Evolutionary conservation across 2,888 invertebrate species (phyloP).

Genomic region (Byasa hedistus): DNA sequence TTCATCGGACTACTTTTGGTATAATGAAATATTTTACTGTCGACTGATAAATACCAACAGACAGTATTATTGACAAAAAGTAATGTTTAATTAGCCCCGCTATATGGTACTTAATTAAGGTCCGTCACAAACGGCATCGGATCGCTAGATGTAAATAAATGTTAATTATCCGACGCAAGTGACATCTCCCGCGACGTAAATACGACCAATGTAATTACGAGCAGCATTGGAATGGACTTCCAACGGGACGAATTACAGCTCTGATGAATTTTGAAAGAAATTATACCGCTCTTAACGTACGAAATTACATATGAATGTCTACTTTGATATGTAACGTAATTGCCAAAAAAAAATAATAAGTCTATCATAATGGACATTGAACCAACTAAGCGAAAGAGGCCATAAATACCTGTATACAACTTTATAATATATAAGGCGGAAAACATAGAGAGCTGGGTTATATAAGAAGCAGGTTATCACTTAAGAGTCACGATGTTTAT

Average conservation of each 20-base stretch:
- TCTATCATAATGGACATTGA: too few relatives aligned
- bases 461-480: too few relatives aligned
- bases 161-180: conserved; percentile 28
- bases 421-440: too few relatives aligned
- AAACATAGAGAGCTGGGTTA: too few relatives aligned
- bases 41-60: too few relatives aligned
- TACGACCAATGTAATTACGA: conserved; percentile 25
- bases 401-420: too few relatives aligned
- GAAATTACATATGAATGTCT: conserved; percentile 6
- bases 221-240: conserved; percentile 13
- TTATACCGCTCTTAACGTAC: conserved; percentile 3
- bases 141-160: conserved; percentile 27
- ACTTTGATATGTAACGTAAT: too few relatives aligned
- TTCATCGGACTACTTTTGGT: too few relatives aligned
- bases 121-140: conserved; percentile 10
- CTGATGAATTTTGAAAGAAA: conserved; percentile 18
- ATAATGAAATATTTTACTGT: too few relatives aligned
- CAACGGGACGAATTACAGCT: conserved; percentile 19
- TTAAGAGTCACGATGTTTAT: too few relatives aligned
- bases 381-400: too few relatives aligned
- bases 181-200: conserved; percentile 28
- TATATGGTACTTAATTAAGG: conserved; percentile 15
- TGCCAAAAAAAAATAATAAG: too few relatives aligned
- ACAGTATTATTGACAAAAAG: neutral
- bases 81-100: neutral